These are phyloP conservation scores for Tokudaia tokunoshimensis DNA, from an alignment of 2,797 vertebrate species.

Conservation along the genomic window DNA sequence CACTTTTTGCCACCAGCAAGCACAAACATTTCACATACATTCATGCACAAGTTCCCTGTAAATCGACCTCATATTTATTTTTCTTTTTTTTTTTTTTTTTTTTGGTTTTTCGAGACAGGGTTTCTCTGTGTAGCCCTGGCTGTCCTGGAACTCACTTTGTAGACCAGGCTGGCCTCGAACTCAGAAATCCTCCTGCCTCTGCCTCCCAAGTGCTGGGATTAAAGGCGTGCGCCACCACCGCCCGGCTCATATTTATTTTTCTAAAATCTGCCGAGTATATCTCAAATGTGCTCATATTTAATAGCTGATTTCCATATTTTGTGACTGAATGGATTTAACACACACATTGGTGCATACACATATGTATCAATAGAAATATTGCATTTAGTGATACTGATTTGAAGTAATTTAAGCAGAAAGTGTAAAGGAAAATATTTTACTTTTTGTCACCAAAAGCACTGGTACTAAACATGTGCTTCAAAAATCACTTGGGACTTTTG, in stretches of 20 bases:
- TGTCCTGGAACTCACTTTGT: too few species aligned
- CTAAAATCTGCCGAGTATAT: neutral
- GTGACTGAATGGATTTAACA: neutral
- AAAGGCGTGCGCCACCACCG: too few species aligned
- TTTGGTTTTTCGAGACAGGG: too few species aligned
- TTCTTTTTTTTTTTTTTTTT: too few species aligned
- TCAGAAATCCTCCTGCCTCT: too few species aligned
- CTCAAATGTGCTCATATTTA: neutral
- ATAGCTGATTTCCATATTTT: constrained; percentile 12
- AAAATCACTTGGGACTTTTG: constrained; percentile 59
- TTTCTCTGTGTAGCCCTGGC: too few species aligned
- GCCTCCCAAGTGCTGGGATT: too few species aligned
- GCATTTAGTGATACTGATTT: constrained; percentile 58
- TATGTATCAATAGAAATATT: neutral
- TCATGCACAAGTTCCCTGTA: neutral
- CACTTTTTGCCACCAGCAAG: constrained; percentile 2
- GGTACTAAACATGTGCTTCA: constrained; percentile 46
- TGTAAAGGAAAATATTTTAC: constrained; percentile 35
- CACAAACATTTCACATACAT: neutral
- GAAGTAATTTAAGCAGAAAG: neutral
- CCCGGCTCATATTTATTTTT: constrained; percentile 4
- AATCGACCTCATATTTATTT: neutral
- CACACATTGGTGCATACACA: neutral
- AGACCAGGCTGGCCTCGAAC: too few species aligned
- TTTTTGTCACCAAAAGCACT: constrained; percentile 60